Evolutionary conservation across 2,113 vertebrate species (phyloP), one percentile per base, ranked within the genome.

Genomic region (Ceuthmochares aereus): DNA sequence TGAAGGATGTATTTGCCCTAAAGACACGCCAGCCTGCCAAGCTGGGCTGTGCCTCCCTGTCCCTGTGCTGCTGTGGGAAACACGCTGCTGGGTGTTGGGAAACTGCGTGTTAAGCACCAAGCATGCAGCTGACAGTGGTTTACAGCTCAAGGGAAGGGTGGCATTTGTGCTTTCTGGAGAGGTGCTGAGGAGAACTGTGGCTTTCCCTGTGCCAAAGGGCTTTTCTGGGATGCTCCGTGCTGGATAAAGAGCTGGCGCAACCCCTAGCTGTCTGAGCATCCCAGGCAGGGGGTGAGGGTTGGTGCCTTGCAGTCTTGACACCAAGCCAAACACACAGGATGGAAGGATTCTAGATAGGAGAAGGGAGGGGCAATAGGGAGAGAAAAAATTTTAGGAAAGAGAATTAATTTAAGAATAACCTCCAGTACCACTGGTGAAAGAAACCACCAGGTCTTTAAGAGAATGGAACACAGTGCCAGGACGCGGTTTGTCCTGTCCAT

Each of bases 211-310:
- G 56, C 11, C 5, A 1, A 10, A 4, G 34, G 59, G 45, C n/a
- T 91, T 74, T 58, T 58, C 51, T 59, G 78, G 42, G 64, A n/a
- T 62, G 23, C 16, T 91, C 9, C 14, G 20, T 12, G 13, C 15
- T 54, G 40, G 26, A 42, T 21, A 55, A 40, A 63, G 43, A 85
- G 52, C 43, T 4, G 27, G 13, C 19, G 37, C 2, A 5, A 26
- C 20, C 16, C 47, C 6, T 0, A 4, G 27, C 5, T 70, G 30
- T 37, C 54, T 42, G 26, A 19, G 40, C 78, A 70, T 3, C 60
- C 52, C 0, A 0, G 16, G 56, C 21, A 60, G 59, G 9, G 30
- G 23, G 5, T 2, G 12, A 79, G 29, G 25, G 19, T 20, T 5
- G 2, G 12, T 54, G 30, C 34, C 30, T 18, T 6, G 23, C 37